Percentiles rank a stretch among this genome's conserved stretches.
Evolutionary conservation across 2,113 vertebrate species (phyloP).

Genomic region (Hylia prasina): DNA sequence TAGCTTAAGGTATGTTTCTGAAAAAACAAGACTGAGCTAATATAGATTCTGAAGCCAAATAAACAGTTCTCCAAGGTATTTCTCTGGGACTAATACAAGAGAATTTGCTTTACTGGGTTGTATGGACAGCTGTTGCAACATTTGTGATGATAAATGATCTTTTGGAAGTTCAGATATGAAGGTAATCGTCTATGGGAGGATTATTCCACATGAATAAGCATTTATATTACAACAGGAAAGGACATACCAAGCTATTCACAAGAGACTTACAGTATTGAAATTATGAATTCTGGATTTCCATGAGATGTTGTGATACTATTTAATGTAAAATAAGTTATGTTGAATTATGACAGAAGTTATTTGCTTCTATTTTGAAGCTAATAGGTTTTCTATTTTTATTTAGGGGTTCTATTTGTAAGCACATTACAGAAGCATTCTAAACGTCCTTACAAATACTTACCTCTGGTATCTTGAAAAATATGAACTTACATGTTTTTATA

Average conservation of each 20-base stretch:
- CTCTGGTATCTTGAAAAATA: not conserved
- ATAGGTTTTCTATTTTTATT: not conserved
- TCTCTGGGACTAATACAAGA: not conserved
- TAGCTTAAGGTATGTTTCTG: not conserved
- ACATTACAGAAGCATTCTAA: not conserved
- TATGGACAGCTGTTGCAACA: slow-evolving; percentile 29
- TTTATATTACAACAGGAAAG: not conserved
- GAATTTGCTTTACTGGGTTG: not conserved
- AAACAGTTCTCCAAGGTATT: not conserved
- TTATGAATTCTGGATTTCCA: not conserved
- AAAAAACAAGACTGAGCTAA: not conserved
- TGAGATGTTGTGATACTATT: not conserved
- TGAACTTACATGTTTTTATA: not conserved
- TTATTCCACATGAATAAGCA: not conserved
- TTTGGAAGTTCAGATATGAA: not conserved
- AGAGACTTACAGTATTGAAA: not conserved
- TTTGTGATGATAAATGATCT: not conserved
- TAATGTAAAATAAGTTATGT: not conserved
- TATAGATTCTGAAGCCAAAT: not conserved
- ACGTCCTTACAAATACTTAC: not conserved
- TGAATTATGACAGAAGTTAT: not conserved
- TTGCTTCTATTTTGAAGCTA: not conserved
- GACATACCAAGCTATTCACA: not conserved
- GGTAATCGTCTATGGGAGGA: not conserved
- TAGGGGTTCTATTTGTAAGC: not conserved